These are phyloP conservation scores for Hydriomena furcata DNA, from an alignment of 2,888 invertebrate species.

Conservation along the genomic window DNA sequence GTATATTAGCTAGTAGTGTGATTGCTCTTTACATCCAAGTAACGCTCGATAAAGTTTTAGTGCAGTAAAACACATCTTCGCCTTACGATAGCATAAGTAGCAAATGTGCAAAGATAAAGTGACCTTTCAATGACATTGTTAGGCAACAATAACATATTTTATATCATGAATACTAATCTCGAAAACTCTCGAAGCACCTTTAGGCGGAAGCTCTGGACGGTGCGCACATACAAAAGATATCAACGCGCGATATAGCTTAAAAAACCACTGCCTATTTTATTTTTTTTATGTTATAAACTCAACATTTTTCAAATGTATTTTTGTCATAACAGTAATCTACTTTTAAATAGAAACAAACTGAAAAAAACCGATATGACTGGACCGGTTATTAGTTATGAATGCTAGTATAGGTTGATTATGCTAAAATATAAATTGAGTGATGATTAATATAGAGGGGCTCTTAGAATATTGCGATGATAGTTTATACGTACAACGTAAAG, in stretches of 20 bases:
- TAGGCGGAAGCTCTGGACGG: neutral
- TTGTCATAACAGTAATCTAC: too few relatives aligned
- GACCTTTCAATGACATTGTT: slow-evolving; percentile 18
- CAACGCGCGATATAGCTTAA: slow-evolving; percentile 3
- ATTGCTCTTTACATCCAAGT: slow-evolving; percentile 14
- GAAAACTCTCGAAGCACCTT: neutral
- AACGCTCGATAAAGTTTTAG: slow-evolving; percentile 14
- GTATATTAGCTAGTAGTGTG: slow-evolving; percentile 3
- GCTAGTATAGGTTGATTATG: too few relatives aligned
- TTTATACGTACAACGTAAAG: too few relatives aligned
- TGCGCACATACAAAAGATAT: slow-evolving; percentile 4
- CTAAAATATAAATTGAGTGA: too few relatives aligned
- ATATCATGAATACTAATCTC: neutral
- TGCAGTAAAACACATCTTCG: slow-evolving; percentile 15
- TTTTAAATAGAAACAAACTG: too few relatives aligned
- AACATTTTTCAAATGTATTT: too few relatives aligned
- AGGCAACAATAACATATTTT: slow-evolving; percentile 4
- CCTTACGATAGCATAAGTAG: slow-evolving; percentile 15
- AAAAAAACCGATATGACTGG: too few relatives aligned
- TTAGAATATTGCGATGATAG: too few relatives aligned
- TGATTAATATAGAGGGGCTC: too few relatives aligned
- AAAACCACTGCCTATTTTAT: neutral
- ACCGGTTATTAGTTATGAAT: too few relatives aligned
- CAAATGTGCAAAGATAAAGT: slow-evolving; percentile 20
- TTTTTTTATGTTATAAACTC: too few relatives aligned